These are phyloP conservation scores for Pyxicephalus adspersus DNA, from an alignment of 2,113 vertebrate genomes.

Conservation along the genomic window DNA sequence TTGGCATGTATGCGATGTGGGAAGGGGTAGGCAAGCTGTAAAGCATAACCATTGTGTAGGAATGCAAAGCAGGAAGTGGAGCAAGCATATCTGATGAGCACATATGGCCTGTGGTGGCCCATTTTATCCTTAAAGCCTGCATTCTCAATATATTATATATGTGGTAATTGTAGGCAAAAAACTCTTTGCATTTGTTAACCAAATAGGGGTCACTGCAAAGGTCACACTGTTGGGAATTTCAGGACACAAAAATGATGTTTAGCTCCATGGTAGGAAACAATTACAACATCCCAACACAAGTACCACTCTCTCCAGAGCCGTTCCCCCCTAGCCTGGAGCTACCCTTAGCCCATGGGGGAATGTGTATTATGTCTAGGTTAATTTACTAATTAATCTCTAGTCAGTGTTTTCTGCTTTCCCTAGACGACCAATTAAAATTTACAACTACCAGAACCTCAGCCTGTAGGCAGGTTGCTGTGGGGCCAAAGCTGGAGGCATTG, in stretches of 20 bases:
- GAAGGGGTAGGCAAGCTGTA: no score
- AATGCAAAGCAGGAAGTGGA: no score
- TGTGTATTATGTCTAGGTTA: conserved; percentile 99
- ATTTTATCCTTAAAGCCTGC: no score
- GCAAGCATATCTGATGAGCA: no score
- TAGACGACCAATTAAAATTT: conserved; percentile 99
- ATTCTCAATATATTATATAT: conserved; percentile 6
- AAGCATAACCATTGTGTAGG: no score
- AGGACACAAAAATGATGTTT: conserved; percentile 84
- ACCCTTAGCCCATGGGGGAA: conserved; percentile 86
- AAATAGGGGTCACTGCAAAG: conserved; percentile 88
- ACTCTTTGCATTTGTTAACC: conserved; percentile 77
- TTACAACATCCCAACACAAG: conserved; percentile 74
- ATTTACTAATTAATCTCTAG: conserved; percentile 99
- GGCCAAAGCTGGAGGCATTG: conserved; percentile 87
- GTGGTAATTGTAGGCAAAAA: conserved; percentile 56
- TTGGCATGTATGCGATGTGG: no score
- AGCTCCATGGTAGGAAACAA: conserved; percentile 65
- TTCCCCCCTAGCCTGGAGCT: conserved; percentile 79
- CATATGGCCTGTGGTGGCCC: no score
- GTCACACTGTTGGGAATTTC: conserved; percentile 76
- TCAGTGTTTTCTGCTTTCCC: conserved; percentile 99
- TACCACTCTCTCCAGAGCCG: conserved; percentile 72
- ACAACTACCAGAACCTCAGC: conserved; percentile 95
- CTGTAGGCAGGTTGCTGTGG: conserved; percentile 91